A percentile compares a stretch with the other conserved stretches of the same genome.
phyloP scores from a whole-genome alignment of 2,113 vertebrate species.

The Copsychus sechellarum region DNA sequence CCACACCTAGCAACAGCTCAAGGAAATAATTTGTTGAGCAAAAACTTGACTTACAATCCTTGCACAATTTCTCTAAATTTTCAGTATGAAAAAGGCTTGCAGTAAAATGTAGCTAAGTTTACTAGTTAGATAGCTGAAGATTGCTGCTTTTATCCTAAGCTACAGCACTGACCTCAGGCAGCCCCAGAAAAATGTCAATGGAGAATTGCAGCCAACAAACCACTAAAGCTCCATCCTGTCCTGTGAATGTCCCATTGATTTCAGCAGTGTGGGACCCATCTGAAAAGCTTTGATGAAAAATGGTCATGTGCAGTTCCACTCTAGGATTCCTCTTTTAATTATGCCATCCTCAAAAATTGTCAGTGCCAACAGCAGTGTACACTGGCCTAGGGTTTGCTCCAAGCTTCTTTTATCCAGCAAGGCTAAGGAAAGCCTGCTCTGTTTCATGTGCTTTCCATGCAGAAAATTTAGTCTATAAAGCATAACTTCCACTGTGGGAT shows the following conservation, averaged over 20 bases:
- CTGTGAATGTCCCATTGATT: slow-evolving; percentile 40
- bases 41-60: neutral
- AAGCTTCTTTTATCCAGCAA: neutral
- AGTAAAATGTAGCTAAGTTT: neutral
- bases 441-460: neutral
- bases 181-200: neutral
- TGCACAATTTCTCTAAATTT: neutral
- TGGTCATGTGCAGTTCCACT: neutral
- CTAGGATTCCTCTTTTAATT: neutral
- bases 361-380: neutral
- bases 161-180: neutral
- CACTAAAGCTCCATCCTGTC: slow-evolving; percentile 38
- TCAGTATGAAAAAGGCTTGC: neutral
- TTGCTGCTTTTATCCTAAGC: slow-evolving; percentile 1
- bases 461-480: neutral
- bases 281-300: slow-evolving; percentile 34
- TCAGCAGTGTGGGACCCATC: neutral
- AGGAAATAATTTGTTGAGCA: neutral
- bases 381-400: neutral
- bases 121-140: neutral
- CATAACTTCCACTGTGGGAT: neutral
- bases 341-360: neutral
- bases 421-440: neutral
- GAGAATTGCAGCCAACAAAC: slow-evolving; percentile 28
- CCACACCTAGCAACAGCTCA: slow-evolving; percentile 62